Conservation (phyloP, 2,113 vertebrate genomes). For the Numenius arquata region DNA sequence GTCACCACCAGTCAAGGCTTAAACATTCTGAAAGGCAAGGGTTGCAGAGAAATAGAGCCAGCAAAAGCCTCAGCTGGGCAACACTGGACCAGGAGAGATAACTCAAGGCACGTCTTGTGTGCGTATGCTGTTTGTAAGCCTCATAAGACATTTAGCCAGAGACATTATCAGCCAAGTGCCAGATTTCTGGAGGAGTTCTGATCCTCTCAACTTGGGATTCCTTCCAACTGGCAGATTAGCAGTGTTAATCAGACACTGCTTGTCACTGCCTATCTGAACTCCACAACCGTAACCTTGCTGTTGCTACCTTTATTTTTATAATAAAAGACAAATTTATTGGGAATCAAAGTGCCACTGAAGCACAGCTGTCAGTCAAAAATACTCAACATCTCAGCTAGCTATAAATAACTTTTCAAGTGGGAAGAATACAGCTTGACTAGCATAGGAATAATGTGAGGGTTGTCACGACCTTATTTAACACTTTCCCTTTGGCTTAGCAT, state of each 20-base stretch:
- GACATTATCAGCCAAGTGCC: constrained; percentile 63
- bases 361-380: constrained; percentile 46
- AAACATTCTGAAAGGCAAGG: constrained; percentile 14
- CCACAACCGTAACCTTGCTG: not conserved
- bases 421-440: not conserved
- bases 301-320: constrained; percentile 43
- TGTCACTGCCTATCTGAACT: constrained; percentile 53
- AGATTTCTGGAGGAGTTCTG: constrained; percentile 61
- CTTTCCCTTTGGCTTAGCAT: not conserved
- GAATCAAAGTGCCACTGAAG: constrained; percentile 19
- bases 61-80: constrained; percentile 47
- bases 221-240: constrained; percentile 59
- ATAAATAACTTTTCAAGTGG: constrained; percentile 6
- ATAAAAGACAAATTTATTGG: constrained; percentile 31
- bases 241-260: constrained; percentile 45
- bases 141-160: constrained; percentile 31
- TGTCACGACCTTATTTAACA: not conserved
- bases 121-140: not conserved
- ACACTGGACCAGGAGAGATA: constrained; percentile 24
- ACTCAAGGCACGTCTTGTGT: not conserved
- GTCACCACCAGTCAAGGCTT: not conserved
- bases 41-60: constrained; percentile 37
- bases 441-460: not conserved
- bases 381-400: not conserved
- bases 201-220: constrained; percentile 51